Evolutionary conservation across 2,113 vertebrate species (phyloP), one percentile per base, ranked within the genome.

Genomic region (Cavia porcellus): DNA sequence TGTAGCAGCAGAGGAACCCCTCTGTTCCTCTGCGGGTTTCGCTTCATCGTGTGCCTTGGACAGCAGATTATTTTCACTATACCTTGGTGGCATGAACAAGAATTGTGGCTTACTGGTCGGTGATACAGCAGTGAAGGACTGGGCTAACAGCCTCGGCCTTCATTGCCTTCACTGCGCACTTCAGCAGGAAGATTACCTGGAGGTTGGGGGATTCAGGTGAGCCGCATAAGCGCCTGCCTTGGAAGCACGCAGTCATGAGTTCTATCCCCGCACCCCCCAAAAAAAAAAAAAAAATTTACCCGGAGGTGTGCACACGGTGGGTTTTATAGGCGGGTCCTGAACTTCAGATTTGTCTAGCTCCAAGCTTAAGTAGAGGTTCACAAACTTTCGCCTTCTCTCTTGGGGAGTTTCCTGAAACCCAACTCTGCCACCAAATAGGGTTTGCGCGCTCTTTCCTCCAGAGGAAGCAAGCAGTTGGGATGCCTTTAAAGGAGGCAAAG

Each of bases 31-130:
- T 38, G 42, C 25, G 20, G 5, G 35, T 42, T 45, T 75, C 47
- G 42, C 74, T 77, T 12, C 59, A 66, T 45, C 55, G 45, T 42
- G 17, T 42, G 45, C 50, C 52, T 93, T 93, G 45, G 35, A 87
- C 70, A 62, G 13, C 47, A 89, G 30, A n/a, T 93, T 61, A 81
- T 84, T 95, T 94, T 75, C 42, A 13, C 52, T 47, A 15, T n/a
- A 75, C 30, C 59, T 22, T 28, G 9, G 17, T 38, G 38, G 70
- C 38, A 32, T 32, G 28, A 86, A 30, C 64, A 45, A 96, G 92
- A 94, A 97, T 83, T 97, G 96, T 42, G 61, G 30, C 86, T 88
- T 20, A 57, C 17, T 93, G 77, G 42, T 74, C 2, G 1, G 13
- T 90, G 35, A 62, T 87, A 50, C 81, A 61, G 45, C 10, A 61